Evolutionary conservation across 2,888 invertebrate genomes (phyloP), one percentile per base, ranked within the genome.

Genomic region (Carcina quercana): DNA sequence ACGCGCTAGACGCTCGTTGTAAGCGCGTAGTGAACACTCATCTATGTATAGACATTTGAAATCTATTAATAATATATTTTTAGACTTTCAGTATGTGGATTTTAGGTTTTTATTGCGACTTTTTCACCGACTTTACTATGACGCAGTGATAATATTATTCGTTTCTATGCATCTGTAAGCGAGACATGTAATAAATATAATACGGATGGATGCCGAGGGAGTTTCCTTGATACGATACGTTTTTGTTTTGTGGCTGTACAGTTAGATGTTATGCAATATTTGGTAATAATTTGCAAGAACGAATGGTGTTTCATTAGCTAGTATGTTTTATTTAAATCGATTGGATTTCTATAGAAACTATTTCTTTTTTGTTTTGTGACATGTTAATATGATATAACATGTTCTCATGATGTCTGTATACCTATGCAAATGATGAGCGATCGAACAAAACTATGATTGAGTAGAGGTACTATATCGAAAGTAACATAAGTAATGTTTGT

Each of bases 41-140:
- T 76, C 67, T 76, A 75, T 79, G 79, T 80, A 80, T 80, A 79
- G 82, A 82, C 80, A 70, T 80, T 79, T 74, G 70, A 78, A 78
- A 79, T 79, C 76, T 79, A 76, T 75, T 78, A n/a, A 79, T 78
- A 76, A 78, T 80, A 79, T 82, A 80, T 79, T 80, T 80, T 80
- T 78, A 79, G 79, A 80, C 63, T 76, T 79, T 79, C 79, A 72
- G 71, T 80, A 79, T 70, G 78, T 79, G 76, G 59, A 74, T 64
- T 79, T 80, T 79, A 79, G 68, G 76, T 80, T 80, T 75, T 69
- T 72, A 72, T 69, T 62, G 75, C 78, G 65, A 78, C 60, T 75
- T 79, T 76, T 78, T 79, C 79, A 79, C 73, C 68, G 64, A 64
- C 69, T 71, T 69, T 67, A 32, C 62, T 65, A 67, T 70, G n/a